Evolutionary conservation across 2,797 vertebrate species (phyloP).

Genomic region (Merluccius polli): DNA sequence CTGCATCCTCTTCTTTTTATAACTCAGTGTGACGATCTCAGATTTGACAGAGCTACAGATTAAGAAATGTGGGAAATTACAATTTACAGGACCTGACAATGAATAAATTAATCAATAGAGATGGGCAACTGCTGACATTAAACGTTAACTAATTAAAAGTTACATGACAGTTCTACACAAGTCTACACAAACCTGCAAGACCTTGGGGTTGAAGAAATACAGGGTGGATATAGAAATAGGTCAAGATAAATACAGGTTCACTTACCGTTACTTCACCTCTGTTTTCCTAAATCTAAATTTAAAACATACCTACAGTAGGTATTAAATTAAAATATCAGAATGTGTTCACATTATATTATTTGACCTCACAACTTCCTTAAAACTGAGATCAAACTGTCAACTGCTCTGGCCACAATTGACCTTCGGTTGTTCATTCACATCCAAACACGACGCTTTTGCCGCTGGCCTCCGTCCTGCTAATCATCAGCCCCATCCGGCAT

Average conservation of each 20-base stretch:
- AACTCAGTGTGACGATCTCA: too few species aligned
- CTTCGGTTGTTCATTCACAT: conserved; percentile 8
- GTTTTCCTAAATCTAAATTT: neutral
- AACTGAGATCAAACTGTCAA: neutral
- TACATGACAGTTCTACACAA: too few species aligned
- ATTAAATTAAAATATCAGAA: too few species aligned
- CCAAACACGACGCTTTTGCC: conserved; percentile 9
- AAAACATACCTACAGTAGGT: neutral
- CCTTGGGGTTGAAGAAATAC: neutral
- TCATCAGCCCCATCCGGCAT: conserved; percentile 35
- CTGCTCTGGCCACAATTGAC: neutral
- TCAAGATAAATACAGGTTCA: neutral
- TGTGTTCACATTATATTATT: too few species aligned
- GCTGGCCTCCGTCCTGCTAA: conserved; percentile 18
- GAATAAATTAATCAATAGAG: too few species aligned
- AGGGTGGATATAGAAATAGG: neutral
- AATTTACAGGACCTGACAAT: too few species aligned
- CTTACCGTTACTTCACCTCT: neutral
- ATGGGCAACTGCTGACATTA: too few species aligned
- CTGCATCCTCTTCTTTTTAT: neutral
- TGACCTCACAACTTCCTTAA: neutral
- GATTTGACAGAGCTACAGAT: too few species aligned
- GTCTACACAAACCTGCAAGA: neutral
- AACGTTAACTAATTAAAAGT: too few species aligned
- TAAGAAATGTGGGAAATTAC: too few species aligned